A percentile compares a stretch with the other conserved stretches of the same genome.
Evolutionary conservation across 2,113 vertebrate species (phyloP).

Genomic region (Phaethon lepturus): DNA sequence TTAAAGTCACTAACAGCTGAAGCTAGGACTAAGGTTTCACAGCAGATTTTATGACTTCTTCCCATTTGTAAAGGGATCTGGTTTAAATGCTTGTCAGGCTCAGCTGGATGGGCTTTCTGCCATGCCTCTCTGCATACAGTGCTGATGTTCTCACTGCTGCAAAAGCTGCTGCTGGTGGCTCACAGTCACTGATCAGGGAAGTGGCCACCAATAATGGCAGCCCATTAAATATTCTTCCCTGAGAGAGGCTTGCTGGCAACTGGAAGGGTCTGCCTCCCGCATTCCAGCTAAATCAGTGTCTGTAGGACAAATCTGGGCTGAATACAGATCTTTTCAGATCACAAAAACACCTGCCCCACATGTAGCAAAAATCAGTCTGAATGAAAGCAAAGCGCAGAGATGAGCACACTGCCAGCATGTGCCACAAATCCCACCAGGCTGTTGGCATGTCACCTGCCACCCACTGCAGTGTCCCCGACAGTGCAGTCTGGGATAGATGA

Average conservation of each 20-base stretch:
- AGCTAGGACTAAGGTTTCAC: slow-evolving; percentile 43
- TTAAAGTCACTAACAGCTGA: slow-evolving; percentile 34
- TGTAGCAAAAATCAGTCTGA: not conserved
- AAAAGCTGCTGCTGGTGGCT: not conserved
- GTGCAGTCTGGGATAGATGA: not conserved
- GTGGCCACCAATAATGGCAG: not conserved
- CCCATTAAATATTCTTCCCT: not conserved
- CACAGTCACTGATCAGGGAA: not conserved
- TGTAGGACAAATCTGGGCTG: not conserved
- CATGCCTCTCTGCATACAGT: not conserved
- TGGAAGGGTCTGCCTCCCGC: not conserved
- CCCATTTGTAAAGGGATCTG: slow-evolving; percentile 31
- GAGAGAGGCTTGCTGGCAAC: not conserved
- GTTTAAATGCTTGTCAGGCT: not conserved
- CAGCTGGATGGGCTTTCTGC: not conserved
- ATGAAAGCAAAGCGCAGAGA: not conserved
- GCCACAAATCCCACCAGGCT: not conserved
- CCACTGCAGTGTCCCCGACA: not conserved
- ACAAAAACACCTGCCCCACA: not conserved
- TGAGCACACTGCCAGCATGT: not conserved
- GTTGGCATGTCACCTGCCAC: not conserved
- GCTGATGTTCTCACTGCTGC: not conserved
- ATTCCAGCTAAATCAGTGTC: not conserved
- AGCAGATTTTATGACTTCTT: slow-evolving; percentile 49
- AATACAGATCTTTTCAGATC: not conserved